These are phyloP conservation scores for Pogona vitticeps DNA, from an alignment of 2,113 vertebrate species.

Conservation along the genomic window DNA sequence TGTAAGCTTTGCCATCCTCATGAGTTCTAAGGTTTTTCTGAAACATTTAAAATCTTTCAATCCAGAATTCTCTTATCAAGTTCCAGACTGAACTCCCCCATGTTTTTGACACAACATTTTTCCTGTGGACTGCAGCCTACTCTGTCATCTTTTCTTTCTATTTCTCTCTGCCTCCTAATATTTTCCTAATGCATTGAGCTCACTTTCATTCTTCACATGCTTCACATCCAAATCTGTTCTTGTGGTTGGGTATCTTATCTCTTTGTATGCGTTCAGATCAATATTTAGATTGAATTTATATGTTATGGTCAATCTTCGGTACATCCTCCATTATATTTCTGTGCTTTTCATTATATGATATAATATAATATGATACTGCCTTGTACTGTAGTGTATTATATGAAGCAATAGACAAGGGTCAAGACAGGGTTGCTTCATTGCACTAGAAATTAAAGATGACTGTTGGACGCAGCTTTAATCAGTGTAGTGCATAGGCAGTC, in stretches of 20 bases:
- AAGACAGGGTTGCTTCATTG: neutral
- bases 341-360: neutral
- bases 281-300: too few species aligned
- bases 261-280: too few species aligned
- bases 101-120: neutral
- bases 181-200: too few species aligned
- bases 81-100: neutral
- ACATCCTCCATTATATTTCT: neutral
- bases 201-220: too few species aligned
- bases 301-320: too few species aligned
- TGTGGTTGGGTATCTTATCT: too few species aligned
- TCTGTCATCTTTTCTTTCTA: too few species aligned
- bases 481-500: neutral
- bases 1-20: neutral
- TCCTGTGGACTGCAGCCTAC: too few species aligned
- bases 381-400: neutral
- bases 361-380: neutral
- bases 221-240: too few species aligned
- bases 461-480: neutral
- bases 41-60: neutral
- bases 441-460: neutral
- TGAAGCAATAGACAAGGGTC: neutral
- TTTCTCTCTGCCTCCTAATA: too few species aligned
- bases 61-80: neutral
- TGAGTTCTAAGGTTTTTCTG: neutral